Evolutionary conservation across 2,113 vertebrate genomes (phyloP).

Genomic region (Rhinoptilus africanus): DNA sequence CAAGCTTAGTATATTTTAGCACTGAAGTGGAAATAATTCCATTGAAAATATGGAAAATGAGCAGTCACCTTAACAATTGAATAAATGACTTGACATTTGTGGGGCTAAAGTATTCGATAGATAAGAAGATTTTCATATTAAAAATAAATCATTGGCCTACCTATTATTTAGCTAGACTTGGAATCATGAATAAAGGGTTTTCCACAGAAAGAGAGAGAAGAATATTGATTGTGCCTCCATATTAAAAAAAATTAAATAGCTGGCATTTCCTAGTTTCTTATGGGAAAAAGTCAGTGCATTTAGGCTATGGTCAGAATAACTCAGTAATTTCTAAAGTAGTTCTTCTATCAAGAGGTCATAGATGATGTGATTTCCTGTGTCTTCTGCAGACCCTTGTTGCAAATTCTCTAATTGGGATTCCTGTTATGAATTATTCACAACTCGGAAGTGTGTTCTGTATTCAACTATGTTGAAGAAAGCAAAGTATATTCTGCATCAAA

Average conservation of each 20-base stretch:
- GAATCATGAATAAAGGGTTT: constrained; percentile 61
- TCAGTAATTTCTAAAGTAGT: constrained; percentile 9
- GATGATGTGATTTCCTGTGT: neutral
- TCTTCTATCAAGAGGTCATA: neutral
- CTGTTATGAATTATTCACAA: constrained; percentile 13
- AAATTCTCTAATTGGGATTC: neutral
- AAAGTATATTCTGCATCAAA: neutral
- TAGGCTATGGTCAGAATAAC: constrained; percentile 39
- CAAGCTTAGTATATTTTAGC: constrained; percentile 79
- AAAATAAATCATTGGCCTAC: constrained; percentile 78
- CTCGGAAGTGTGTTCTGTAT: neutral
- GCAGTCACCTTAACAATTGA: constrained; percentile 76
- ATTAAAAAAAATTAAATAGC: constrained; percentile 29
- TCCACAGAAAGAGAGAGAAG: neutral
- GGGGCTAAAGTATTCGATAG: constrained; percentile 76
- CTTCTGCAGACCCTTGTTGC: neutral
- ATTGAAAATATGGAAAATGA: constrained; percentile 77
- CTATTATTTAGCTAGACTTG: constrained; percentile 71
- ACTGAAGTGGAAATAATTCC: constrained; percentile 79
- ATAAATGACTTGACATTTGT: constrained; percentile 84
- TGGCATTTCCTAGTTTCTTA: constrained; percentile 35
- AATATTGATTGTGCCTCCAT: constrained; percentile 41
- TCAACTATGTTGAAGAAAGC: neutral
- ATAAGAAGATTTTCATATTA: constrained; percentile 77
- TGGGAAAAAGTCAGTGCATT: constrained; percentile 15